These are phyloP conservation scores for Nixonia krombeini DNA, from an alignment of 1,140 invertebrate genomes.

Conservation along the genomic window DNA sequence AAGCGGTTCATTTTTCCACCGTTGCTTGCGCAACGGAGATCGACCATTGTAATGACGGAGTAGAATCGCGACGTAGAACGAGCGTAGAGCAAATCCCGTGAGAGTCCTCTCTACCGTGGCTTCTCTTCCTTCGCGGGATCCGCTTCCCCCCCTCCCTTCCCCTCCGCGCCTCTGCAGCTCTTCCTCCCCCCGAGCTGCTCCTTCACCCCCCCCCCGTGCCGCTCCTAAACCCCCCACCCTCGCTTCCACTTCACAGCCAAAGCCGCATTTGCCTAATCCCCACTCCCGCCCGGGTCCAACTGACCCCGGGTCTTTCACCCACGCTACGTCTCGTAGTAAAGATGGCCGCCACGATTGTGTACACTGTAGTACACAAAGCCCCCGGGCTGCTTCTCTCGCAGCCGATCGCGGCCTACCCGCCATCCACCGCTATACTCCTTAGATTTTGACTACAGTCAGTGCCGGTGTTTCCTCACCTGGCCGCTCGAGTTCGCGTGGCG, in stretches of 20 bases:
- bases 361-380: constrained; percentile 50
- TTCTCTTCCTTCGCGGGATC: constrained; percentile 12
- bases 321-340: constrained; percentile 63
- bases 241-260: background rate
- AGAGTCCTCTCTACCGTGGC: constrained; percentile 33
- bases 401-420: constrained; percentile 4
- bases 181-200: constrained; percentile 19
- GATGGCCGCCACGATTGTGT: constrained; percentile 54
- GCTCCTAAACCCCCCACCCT: constrained; percentile 22
- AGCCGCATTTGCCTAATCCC: constrained; percentile 32
- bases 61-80: constrained; percentile 63
- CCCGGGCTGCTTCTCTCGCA: constrained; percentile 1
- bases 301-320: constrained; percentile 63
- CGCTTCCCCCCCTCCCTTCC: constrained; percentile 19
- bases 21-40: constrained; percentile 45
- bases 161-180: no score
- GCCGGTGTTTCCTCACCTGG: constrained; percentile 45
- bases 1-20: constrained; percentile 48
- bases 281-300: constrained; percentile 41
- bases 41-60: constrained; percentile 58
- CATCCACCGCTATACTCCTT: constrained; percentile 4
- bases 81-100: constrained; percentile 33
- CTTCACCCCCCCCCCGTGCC: constrained; percentile 3
- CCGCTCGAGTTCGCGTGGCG: constrained; percentile 53
- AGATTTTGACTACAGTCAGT: background rate